Conservation (phyloP, 2,888 invertebrate genomes). For the Ephialtes manifestator region DNA sequence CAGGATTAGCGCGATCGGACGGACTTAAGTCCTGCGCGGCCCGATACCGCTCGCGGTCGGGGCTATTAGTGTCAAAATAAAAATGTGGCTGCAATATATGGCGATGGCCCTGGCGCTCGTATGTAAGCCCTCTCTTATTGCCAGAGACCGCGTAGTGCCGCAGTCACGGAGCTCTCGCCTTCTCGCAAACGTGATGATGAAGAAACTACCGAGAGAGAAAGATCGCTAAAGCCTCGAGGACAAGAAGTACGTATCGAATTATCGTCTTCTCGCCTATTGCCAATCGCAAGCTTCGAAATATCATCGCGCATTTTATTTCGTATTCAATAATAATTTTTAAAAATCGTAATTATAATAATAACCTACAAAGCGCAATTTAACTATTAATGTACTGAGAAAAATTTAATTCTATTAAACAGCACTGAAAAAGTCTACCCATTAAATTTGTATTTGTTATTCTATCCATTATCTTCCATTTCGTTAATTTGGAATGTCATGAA, state of each 20-base stretch:
- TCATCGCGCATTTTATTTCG: constrained; percentile 3
- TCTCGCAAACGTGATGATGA: constrained; percentile 44
- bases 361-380: no score
- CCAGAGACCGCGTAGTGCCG: constrained; percentile 55
- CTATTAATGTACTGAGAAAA: no score
- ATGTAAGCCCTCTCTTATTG: constrained; percentile 83
- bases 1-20: constrained; percentile 85
- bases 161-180: constrained; percentile 23
- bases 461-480: neutral
- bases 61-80: constrained; percentile 86
- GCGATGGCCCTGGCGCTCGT: constrained; percentile 69
- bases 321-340: neutral
- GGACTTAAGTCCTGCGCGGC: constrained; percentile 82
- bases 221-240: constrained; percentile 24
- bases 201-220: constrained; percentile 46
- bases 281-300: constrained; percentile 16
- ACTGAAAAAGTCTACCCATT: no score
- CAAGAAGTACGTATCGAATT: constrained; percentile 54
- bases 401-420: no score
- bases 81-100: constrained; percentile 85
- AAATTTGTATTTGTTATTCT: no score
- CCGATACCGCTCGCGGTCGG: constrained; percentile 79
- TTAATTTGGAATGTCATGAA: no score
- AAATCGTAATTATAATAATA: neutral
- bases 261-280: constrained; percentile 17